phyloP scores from a whole-genome alignment of 1,140 invertebrate species.

The Orchestia grillus region DNA sequence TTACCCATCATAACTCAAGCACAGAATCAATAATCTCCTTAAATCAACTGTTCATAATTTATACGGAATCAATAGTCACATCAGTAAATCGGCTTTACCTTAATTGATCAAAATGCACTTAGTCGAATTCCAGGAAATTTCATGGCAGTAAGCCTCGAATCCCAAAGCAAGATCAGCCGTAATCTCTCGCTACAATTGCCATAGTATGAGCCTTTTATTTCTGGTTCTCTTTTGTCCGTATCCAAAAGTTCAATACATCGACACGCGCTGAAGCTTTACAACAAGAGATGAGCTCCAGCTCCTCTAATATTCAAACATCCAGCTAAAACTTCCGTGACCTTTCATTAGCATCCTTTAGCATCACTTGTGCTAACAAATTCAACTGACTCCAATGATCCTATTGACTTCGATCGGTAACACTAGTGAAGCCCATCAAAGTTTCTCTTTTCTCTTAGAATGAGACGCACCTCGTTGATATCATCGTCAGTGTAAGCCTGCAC shows the following conservation, averaged over 20 bases:
- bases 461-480: conserved; percentile 17
- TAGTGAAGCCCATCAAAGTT: too few relatives aligned
- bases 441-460: neutral
- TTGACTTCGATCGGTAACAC: too few relatives aligned
- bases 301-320: neutral
- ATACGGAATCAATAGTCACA: neutral
- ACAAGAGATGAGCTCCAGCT: neutral
- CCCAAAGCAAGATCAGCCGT: neutral
- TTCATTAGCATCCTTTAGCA: neutral
- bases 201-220: too few relatives aligned
- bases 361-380: too few relatives aligned
- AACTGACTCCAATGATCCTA: too few relatives aligned
- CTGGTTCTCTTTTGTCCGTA: too few relatives aligned
- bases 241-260: too few relatives aligned
- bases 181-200: too few relatives aligned
- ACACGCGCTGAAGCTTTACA: neutral
- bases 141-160: neutral
- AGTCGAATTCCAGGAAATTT: neutral
- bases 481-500: conserved; percentile 14
- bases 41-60: neutral
- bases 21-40: neutral
- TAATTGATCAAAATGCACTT: neutral
- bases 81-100: neutral
- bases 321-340: neutral
- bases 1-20: neutral